Conservation (phyloP, 2,888 invertebrate species). For the Eremobia ochroleuca region DNA sequence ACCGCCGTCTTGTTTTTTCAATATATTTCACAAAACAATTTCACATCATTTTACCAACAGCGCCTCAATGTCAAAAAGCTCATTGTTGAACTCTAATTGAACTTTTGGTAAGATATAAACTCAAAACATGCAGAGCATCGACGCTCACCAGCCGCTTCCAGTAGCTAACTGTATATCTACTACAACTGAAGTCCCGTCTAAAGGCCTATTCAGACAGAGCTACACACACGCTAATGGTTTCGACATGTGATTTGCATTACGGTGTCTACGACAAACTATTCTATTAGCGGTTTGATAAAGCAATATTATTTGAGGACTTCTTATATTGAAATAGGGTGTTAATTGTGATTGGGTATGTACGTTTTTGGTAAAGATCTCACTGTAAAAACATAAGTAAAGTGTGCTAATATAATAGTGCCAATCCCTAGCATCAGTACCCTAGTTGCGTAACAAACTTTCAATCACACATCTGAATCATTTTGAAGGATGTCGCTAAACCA, state of each 20-base stretch:
- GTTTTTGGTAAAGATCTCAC: neutral
- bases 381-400: no score
- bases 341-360: neutral
- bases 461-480: no score
- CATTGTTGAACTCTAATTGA: neutral
- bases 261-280: constrained; percentile 47
- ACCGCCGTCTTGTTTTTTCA: neutral
- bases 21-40: neutral
- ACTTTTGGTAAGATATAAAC: neutral
- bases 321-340: neutral
- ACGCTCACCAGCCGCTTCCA: constrained; percentile 32
- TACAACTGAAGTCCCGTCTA: constrained; percentile 55
- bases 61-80: neutral
- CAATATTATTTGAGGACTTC: constrained; percentile 8
- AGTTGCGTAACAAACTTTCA: no score
- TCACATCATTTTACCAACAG: no score
- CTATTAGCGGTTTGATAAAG: constrained; percentile 31
- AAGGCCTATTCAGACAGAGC: constrained; percentile 73
- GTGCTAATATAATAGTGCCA: no score
- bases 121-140: neutral
- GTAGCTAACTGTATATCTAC: constrained; percentile 23
- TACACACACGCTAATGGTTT: constrained; percentile 75
- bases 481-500: no score
- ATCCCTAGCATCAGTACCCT: no score
- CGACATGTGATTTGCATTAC: constrained; percentile 77